Base-by-base conservation (phyloP, 1,140 invertebrate species). In the Aleiodes sp. region DNA sequence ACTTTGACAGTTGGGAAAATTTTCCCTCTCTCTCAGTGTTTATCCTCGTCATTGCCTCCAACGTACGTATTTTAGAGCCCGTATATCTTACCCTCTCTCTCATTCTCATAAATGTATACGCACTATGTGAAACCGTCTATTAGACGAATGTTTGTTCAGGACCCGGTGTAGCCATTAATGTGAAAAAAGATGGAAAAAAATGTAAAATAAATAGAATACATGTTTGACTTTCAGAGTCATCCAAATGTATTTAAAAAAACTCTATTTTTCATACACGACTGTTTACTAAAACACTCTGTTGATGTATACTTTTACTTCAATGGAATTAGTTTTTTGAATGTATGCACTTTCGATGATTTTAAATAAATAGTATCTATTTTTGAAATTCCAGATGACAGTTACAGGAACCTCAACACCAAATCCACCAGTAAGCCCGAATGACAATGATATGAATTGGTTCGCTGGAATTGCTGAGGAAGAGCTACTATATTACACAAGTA, bases 391-490 rank as follows among this genome's bases (percentile, higher is more conserved):
- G 84, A 79, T 81, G 71, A 84, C 82, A 62, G 80, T 84, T 61
- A 76, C 76, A 43, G 75, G 78, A 68, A n/a, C n/a, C n/a, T 79
- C 75, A 65, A 80, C 80, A 31, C 78, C 78, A 61, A 84, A 79
- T 68, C 80, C 82, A 69, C 79, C 81, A 64, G 82, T 83, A 62
- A 81, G 79, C 75, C 79, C 82, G 52, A 79, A 75, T 65, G 76
- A 78, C 60, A 85, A 83, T 86, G 89, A 84, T 84, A 88, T 81
- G 85, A 88, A 82, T 78, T 89, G 75, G 88, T 90, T 84, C 82
- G 87, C 77, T 76, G 88, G 88, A 43, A 88, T 88, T 52, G 82
- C 87, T 70, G 88, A 89, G 72, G 89, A 90, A 77, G 90, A 90
- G 79, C 83, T 88, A 68, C 81, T 87, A 70, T 87, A 88, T 71